Conservation (phyloP, 2,797 vertebrate species). For the Anguilla pacifica region DNA sequence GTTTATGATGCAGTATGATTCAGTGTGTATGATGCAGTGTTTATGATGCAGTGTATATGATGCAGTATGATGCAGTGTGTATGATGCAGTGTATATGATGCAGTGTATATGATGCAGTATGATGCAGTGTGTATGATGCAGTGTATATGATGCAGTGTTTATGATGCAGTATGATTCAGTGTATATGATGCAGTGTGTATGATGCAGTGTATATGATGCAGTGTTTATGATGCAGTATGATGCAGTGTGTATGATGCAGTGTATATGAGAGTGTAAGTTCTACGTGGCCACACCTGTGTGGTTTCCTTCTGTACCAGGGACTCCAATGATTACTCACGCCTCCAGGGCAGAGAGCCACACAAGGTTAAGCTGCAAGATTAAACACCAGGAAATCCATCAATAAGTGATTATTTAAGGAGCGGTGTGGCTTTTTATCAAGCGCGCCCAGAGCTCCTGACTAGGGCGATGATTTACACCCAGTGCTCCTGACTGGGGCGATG, state of each 20-base stretch:
- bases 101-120: background rate
- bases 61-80: background rate
- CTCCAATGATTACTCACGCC: background rate
- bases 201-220: background rate
- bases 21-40: background rate
- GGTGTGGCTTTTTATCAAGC: constrained; percentile 51
- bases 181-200: background rate
- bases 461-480: constrained; percentile 55
- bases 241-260: background rate
- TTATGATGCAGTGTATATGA: no score
- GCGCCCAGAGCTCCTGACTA: constrained; percentile 43
- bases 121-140: background rate
- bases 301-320: background rate
- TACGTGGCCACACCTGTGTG: background rate
- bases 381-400: constrained; percentile 47
- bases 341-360: background rate
- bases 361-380: constrained; percentile 23
- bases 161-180: background rate
- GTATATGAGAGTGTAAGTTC: background rate
- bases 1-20: no score
- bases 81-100: background rate
- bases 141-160: background rate
- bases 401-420: constrained; percentile 60
- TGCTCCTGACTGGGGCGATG: no score
- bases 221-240: background rate